phyloP scores from a whole-genome alignment of 1,140 invertebrate genomes.

The Bactericera cockerelli region DNA sequence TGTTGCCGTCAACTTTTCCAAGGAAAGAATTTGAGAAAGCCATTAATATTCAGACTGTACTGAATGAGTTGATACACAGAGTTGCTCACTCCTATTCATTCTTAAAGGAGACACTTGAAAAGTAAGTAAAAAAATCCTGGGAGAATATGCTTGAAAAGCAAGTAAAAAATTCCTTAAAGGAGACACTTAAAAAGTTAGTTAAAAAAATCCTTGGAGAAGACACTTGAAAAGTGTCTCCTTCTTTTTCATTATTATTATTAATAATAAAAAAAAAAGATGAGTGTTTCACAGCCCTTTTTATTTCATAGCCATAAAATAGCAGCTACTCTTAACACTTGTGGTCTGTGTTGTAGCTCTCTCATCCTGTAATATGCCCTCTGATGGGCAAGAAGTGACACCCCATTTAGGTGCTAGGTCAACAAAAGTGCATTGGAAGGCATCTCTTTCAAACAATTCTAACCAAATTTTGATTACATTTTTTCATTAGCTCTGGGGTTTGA shows the following conservation, averaged over 20 bases:
- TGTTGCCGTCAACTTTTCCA: conserved; percentile 72
- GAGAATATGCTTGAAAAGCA: conserved; percentile 45
- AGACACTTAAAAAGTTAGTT: conserved; percentile 45
- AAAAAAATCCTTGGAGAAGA: conserved; percentile 28
- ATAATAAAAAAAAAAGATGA: no score
- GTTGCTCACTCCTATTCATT: conserved; percentile 75
- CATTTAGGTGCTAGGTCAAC: no score
- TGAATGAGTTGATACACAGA: conserved; percentile 78
- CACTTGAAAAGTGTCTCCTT: conserved; percentile 50
- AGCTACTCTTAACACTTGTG: no score
- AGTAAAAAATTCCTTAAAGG: conserved; percentile 23
- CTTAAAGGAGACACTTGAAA: conserved; percentile 48
- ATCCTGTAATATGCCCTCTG: no score
- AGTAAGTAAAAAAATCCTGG: conserved; percentile 30
- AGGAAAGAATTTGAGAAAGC: conserved; percentile 58
- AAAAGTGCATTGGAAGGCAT: no score
- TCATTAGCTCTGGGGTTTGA: no score
- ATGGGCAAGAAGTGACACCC: no score
- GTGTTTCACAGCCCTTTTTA: no score
- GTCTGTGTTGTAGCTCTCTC: no score
- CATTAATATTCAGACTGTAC: conserved; percentile 48
- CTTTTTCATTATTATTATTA: conserved; percentile 12
- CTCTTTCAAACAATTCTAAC: no score
- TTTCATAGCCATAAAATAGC: no score
- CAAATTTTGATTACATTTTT: no score